phyloP scores from a whole-genome alignment of 2,113 vertebrate species.

The Stomatorhinus ivindoensis region DNA sequence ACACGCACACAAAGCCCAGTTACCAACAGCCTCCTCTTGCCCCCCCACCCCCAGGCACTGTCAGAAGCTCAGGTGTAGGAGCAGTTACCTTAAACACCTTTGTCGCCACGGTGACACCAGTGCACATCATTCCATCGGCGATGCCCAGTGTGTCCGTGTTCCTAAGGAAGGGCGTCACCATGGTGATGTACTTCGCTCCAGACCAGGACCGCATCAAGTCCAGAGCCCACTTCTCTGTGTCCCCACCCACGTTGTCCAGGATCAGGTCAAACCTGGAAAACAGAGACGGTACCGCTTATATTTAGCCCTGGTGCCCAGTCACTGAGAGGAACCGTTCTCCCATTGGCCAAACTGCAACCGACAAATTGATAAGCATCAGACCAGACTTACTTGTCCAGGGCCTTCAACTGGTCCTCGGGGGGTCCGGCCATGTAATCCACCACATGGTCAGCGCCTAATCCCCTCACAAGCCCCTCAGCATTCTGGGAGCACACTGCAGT shows the following conservation, averaged over 20 bases:
- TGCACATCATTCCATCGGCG: constrained; percentile 88
- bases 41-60: background rate
- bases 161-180: constrained; percentile 86
- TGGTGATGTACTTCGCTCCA: constrained; percentile 83
- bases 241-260: constrained; percentile 86
- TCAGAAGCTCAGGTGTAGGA: background rate
- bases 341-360: background rate
- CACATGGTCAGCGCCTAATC: constrained; percentile 75
- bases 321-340: background rate
- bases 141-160: constrained; percentile 83
- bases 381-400: constrained; percentile 65
- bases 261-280: constrained; percentile 72
- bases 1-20: background rate
- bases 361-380: background rate
- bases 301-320: background rate
- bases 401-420: constrained; percentile 62
- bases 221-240: constrained; percentile 79
- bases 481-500: constrained; percentile 87
- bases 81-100: constrained; percentile 76
- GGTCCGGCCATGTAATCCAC: constrained; percentile 78
- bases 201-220: constrained; percentile 82
- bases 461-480: constrained; percentile 69
- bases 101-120: constrained; percentile 67
- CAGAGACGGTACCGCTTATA: background rate
- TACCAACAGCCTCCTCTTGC: background rate